Evolutionary conservation across 1,140 invertebrate species (phyloP), one percentile per base, ranked within the genome.

Genomic region (Brachionus sp.): DNA sequence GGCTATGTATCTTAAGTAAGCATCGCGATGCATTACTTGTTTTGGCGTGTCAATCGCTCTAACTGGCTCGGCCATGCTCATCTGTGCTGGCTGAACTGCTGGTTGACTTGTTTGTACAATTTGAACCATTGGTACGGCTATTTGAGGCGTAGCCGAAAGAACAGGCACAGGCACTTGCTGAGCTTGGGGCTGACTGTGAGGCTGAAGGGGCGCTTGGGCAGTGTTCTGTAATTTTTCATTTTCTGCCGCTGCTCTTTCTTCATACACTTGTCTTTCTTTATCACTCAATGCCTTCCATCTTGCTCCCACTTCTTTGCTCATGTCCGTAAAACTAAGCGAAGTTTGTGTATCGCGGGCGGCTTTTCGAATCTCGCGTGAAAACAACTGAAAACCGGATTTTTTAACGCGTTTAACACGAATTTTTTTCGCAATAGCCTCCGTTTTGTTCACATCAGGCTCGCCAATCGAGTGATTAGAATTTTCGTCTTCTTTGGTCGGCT

Each of bases 201-300:
- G 50, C 50, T 57, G 50, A 5, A 57, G 1, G n/a, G 50, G 50
- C 33, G 29, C 46, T 19, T 25, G 25, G 25, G 0, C 37, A 16
- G 1, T 23, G 5, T 62, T 42, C 23, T 23, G 25, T 19, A 57
- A 25, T 23, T 57, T 57, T 37, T 57, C 25, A 23, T 50, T 62
- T 53, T 80, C 77, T 0, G 5, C 3, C 12, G 50, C 50, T 4
- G 77, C 77, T 66, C 23, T 57, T 33, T 80, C 77, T n/a, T 80
- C 77, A 19, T 80, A 80, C 23, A 19, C 12, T 13, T 19, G 35
- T 19, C 50, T 39, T 13, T 80, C 50, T 44, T 80, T 66, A 37
- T 80, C 77, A 10, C 50, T 80, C 33, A 80, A 42, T 4, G 77
- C 77, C n/a, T 37, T 57, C 77, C 77, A 80, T 62, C 77, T 57